phyloP scores from a whole-genome alignment of 1,140 invertebrate species.

The Lerema accius region DNA sequence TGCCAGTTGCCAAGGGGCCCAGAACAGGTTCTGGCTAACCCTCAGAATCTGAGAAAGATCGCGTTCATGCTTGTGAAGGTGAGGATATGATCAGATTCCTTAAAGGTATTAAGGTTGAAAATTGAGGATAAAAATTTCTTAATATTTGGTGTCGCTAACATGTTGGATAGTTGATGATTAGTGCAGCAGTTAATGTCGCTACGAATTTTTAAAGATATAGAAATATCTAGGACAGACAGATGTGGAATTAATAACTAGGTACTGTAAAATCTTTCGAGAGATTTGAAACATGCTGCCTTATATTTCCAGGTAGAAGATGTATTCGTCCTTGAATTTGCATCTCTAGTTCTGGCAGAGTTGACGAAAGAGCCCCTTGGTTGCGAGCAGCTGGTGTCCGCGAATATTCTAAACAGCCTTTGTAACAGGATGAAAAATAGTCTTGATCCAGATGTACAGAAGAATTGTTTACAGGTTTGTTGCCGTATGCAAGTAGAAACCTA shows the following conservation, averaged over 20 bases:
- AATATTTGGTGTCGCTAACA: too few species aligned
- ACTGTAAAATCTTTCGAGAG: too few species aligned
- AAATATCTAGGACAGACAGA: too few species aligned
- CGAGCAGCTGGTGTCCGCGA: slow-evolving; percentile 67
- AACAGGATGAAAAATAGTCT: slow-evolving; percentile 70
- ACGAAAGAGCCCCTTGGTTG: slow-evolving; percentile 70
- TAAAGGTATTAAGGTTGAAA: background rate
- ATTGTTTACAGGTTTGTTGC: slow-evolving; percentile 68
- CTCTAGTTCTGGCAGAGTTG: slow-evolving; percentile 64
- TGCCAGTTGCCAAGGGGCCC: slow-evolving; percentile 69
- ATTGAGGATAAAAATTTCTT: too few species aligned
- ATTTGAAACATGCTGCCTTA: too few species aligned
- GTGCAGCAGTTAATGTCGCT: background rate
- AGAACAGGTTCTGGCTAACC: slow-evolving; percentile 59
- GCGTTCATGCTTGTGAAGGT: slow-evolving; percentile 69
- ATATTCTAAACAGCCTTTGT: slow-evolving; percentile 63
- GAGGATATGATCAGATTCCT: slow-evolving; percentile 13
- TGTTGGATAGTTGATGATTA: background rate
- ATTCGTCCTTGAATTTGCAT: slow-evolving; percentile 71
- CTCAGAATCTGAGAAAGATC: slow-evolving; percentile 64
- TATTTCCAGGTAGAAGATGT: slow-evolving; percentile 67
- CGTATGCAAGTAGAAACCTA: too few species aligned
- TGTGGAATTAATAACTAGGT: too few species aligned
- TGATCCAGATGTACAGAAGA: slow-evolving; percentile 75
- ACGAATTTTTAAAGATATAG: too few species aligned